phyloP scores from a whole-genome alignment of 1,140 invertebrate species.

The Ganaspis sp. region DNA sequence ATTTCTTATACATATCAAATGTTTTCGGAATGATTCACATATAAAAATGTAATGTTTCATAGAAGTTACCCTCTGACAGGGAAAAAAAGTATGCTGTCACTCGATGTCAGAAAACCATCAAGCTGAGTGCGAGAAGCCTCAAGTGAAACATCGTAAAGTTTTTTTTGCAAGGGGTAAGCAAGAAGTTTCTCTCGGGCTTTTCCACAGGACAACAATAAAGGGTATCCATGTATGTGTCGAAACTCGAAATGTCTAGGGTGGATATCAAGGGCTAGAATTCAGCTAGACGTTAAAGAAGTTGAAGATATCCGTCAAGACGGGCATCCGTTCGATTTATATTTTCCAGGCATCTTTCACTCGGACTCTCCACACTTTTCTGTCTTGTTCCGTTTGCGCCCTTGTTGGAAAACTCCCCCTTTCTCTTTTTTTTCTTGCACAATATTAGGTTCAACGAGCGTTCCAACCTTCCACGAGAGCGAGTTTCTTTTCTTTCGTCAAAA shows the following conservation, averaged over 20 bases:
- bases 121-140: not conserved
- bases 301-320: slow-evolving; percentile 4
- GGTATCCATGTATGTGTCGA: not conserved
- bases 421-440: not conserved
- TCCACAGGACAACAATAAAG: slow-evolving; percentile 20
- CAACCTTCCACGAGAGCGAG: slow-evolving; percentile 12
- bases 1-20: slow-evolving; percentile 1
- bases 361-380: slow-evolving; percentile 1
- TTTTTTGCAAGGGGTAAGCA: not conserved
- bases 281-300: slow-evolving; percentile 1
- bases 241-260: slow-evolving; percentile 25
- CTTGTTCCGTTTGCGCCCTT: slow-evolving; percentile 11
- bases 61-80: not conserved
- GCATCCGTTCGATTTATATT: slow-evolving; percentile 26
- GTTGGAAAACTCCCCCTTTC: not conserved
- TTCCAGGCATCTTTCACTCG: slow-evolving; percentile 9
- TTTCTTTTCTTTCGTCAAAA: slow-evolving; percentile 28
- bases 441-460: slow-evolving; percentile 13
- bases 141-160: slow-evolving; percentile 17
- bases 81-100: not conserved
- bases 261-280: slow-evolving; percentile 3
- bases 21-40: not conserved
- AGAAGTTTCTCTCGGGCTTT: slow-evolving; percentile 7
- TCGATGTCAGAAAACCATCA: slow-evolving; percentile 21
- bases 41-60: slow-evolving; percentile 28